phyloP scores from a whole-genome alignment of 2,888 invertebrate species.

The Thalpophila matura region DNA sequence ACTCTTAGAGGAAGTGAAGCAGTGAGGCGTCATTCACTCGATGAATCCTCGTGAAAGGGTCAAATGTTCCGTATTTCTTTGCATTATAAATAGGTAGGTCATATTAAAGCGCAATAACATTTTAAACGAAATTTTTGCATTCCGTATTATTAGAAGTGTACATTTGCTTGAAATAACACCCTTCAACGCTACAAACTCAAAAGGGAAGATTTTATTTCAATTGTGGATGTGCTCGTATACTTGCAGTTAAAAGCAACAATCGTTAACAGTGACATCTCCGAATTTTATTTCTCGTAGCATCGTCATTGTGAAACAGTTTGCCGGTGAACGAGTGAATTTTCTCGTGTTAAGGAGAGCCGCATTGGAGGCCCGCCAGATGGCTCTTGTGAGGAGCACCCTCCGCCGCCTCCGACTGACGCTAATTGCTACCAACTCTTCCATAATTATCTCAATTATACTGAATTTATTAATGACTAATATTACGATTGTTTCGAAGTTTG shows the following conservation, averaged over 20 bases:
- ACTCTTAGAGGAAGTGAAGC: slow-evolving; percentile 10
- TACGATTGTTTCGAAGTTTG: slow-evolving; percentile 43
- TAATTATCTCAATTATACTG: slow-evolving; percentile 82
- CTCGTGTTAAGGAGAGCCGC: slow-evolving; percentile 80
- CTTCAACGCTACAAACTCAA: not conserved
- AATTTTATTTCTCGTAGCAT: slow-evolving; percentile 59
- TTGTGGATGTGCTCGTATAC: slow-evolving; percentile 17
- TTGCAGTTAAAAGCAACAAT: slow-evolving; percentile 34
- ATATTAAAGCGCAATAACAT: slow-evolving; percentile 17
- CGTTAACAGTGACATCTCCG: slow-evolving; percentile 58
- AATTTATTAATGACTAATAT: slow-evolving; percentile 74
- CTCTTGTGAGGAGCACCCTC: slow-evolving; percentile 83
- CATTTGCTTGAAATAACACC: not conserved
- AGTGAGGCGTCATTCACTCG: slow-evolving; percentile 10
- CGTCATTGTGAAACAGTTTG: slow-evolving; percentile 71
- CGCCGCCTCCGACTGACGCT: slow-evolving; percentile 79
- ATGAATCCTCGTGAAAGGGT: slow-evolving; percentile 27
- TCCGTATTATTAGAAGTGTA: not conserved
- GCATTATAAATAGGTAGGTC: slow-evolving; percentile 25
- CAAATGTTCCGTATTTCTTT: slow-evolving; percentile 22
- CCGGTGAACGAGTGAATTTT: slow-evolving; percentile 72
- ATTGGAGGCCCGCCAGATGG: slow-evolving; percentile 88
- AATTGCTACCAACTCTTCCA: slow-evolving; percentile 88
- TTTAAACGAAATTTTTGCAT: not conserved
- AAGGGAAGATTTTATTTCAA: slow-evolving; percentile 24